Evolutionary conservation across 2,888 invertebrate species (phyloP).

Genomic region (Andrena bicolor): DNA sequence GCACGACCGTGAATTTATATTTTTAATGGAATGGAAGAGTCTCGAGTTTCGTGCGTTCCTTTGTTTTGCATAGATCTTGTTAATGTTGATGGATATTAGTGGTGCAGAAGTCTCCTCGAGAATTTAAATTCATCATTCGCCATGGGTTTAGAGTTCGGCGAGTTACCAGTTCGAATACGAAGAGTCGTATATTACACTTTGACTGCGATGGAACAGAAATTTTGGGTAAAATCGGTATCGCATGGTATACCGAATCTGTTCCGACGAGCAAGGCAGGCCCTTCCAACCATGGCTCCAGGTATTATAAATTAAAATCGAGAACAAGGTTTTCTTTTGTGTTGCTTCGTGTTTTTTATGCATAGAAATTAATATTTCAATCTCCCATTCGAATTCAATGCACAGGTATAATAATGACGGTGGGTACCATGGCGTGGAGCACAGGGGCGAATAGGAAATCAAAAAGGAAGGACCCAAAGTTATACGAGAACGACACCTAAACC

Average conservation of each 20-base stretch:
- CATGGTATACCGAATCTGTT: conserved; percentile 56
- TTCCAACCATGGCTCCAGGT: conserved; percentile 60
- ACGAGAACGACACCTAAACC: conserved; percentile 66
- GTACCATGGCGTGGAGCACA: conserved; percentile 35
- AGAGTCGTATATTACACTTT: conserved; percentile 63
- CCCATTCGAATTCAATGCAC: neutral
- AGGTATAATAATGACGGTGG: conserved; percentile 11
- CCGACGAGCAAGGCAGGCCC: conserved; percentile 19
- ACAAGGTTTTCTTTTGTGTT: neutral
- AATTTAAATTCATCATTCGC: neutral
- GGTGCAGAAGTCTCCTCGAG: neutral
- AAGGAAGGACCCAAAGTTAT: conserved; percentile 69
- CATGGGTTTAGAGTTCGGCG: conserved; percentile 68
- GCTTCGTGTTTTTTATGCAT: neutral
- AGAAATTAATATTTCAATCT: neutral
- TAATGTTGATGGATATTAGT: neutral
- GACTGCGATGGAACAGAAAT: conserved; percentile 62
- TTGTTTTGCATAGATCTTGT: conserved; percentile 11
- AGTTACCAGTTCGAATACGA: conserved; percentile 70
- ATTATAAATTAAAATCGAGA: neutral
- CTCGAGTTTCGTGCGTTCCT: conserved; percentile 5
- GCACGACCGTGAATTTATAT: neutral
- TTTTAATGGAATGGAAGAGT: neutral
- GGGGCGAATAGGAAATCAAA: conserved; percentile 32
- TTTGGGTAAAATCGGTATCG: conserved; percentile 63